These are phyloP conservation scores for Drosophila peninsularis DNA, from an alignment of 2,888 invertebrate genomes.

Conservation along the genomic window DNA sequence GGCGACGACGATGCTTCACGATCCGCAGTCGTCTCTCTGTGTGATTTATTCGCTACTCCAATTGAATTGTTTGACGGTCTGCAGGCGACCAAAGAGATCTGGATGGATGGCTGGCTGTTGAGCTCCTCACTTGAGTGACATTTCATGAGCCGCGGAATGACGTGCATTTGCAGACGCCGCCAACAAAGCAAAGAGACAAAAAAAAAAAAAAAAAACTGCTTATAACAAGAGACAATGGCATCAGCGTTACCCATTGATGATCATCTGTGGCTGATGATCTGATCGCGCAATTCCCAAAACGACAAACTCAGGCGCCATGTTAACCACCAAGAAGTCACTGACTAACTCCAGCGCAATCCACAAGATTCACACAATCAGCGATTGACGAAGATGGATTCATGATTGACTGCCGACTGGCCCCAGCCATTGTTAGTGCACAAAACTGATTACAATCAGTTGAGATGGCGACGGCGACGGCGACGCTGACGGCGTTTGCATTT, in stretches of 20 bases:
- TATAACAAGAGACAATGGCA: constrained; percentile 46
- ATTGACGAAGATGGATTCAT: constrained; percentile 79
- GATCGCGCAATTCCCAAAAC: constrained; percentile 82
- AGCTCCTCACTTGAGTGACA: constrained; percentile 81
- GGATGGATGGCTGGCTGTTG: constrained; percentile 36
- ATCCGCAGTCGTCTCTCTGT: constrained; percentile 54
- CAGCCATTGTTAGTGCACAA: constrained; percentile 69
- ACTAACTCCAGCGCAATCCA: constrained; percentile 43
- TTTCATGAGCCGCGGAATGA: constrained; percentile 83
- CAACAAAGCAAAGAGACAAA: constrained; percentile 35
- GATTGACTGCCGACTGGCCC: constrained; percentile 50
- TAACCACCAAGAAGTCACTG: constrained; percentile 73
- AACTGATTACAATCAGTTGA: constrained; percentile 65
- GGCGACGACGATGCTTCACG: constrained; percentile 61
- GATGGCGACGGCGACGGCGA: constrained; percentile 24
- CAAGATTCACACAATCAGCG: constrained; percentile 34
- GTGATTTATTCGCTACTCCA: constrained; percentile 85
- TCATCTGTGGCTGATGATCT: constrained; percentile 72
- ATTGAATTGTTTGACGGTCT: constrained; percentile 84
- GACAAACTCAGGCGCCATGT: constrained; percentile 84
- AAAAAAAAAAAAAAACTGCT: constrained; percentile 3
- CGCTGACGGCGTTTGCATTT: constrained; percentile 70
- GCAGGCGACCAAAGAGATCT: constrained; percentile 31
- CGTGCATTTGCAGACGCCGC: constrained; percentile 81
- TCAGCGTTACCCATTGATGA: constrained; percentile 62